phyloP scores from a whole-genome alignment of 2,888 invertebrate species.

The Gryllus longicercus region DNA sequence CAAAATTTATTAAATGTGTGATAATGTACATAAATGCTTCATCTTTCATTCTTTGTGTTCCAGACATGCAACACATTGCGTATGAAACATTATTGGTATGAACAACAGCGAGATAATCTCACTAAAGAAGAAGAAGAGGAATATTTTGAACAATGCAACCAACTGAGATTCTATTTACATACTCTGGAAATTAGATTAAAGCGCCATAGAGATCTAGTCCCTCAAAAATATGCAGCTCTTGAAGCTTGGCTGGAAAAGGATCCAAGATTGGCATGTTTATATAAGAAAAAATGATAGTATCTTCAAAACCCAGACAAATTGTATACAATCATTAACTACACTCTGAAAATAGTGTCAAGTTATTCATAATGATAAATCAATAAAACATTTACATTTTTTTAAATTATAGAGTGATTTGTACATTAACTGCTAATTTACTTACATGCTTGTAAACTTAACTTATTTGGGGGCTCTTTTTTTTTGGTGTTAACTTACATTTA shows the following conservation, averaged over 20 bases:
- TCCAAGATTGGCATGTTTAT: conserved; percentile 28
- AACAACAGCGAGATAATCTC: conserved; percentile 57
- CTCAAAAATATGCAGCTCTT: conserved; percentile 48
- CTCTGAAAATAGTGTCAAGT: no score
- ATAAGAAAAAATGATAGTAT: no score
- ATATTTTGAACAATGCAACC: conserved; percentile 55
- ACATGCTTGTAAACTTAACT: no score
- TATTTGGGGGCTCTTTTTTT: no score
- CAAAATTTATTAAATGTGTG: no score
- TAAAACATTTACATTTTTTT: no score
- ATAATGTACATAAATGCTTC: not conserved
- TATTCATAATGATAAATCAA: no score
- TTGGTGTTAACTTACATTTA: no score
- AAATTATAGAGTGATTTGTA: no score
- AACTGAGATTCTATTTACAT: conserved; percentile 51
- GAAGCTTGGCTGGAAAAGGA: conserved; percentile 41
- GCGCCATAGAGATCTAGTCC: conserved; percentile 58
- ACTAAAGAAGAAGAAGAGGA: conserved; percentile 58
- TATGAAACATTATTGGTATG: conserved; percentile 57
- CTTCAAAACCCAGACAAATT: no score
- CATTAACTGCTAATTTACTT: no score
- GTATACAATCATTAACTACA: no score
- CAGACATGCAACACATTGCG: conserved; percentile 45
- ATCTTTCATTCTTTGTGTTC: conserved; percentile 23
- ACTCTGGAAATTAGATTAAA: conserved; percentile 60